Base-by-base conservation (phyloP, 2,113 vertebrate species). In the Heterocephalus glaber region DNA sequence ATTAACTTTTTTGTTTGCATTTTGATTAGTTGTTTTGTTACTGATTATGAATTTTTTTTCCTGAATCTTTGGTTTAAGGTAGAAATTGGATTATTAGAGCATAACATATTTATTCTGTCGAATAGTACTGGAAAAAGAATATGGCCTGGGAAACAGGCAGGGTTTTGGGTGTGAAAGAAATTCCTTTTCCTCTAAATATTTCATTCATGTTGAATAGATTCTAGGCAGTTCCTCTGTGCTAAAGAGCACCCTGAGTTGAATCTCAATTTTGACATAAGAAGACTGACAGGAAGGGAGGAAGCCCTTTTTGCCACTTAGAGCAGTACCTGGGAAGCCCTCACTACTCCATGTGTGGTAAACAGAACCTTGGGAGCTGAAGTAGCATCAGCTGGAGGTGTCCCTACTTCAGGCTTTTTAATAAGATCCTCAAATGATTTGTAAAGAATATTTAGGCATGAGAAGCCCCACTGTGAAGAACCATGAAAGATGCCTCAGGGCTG, bases 231-330 rank as follows among this genome's bases (percentile, higher is more conserved):
- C 10, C 0, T 90, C 10, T 52, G 38, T 60, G 54, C 38, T 81
- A 70, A 49, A 30, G 20, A 35, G 26, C 13, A 70, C 70, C 60
- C 60, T 56, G 24, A 80, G 26, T n/a, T 90, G 26, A 44, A 85
- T 56, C 47, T 72, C n/a, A 66, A 35, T 90, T 96, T 94, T 92
- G 77, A 91, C 14, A n/a, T 26, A 90, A 38, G 58, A 60, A 44
- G 5, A 91, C 20, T 56, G 30, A 65, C 47, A 72, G 19, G 38
- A 44, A 16, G 11, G 30, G 8, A 35, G 28, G 52, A 68, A 54
- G 6, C 11, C 0, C 1, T 72, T 77, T n/a, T 90, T 81, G 16
- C 30, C 65, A 61, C 5, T 95, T 95, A 90, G 41, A 82, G 94
- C 94, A 13, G 24, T 3, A 24, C 54, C 12, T 77, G n/a, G 41